phyloP scores from a whole-genome alignment of 2,888 invertebrate genomes.

The Antitype chi region DNA sequence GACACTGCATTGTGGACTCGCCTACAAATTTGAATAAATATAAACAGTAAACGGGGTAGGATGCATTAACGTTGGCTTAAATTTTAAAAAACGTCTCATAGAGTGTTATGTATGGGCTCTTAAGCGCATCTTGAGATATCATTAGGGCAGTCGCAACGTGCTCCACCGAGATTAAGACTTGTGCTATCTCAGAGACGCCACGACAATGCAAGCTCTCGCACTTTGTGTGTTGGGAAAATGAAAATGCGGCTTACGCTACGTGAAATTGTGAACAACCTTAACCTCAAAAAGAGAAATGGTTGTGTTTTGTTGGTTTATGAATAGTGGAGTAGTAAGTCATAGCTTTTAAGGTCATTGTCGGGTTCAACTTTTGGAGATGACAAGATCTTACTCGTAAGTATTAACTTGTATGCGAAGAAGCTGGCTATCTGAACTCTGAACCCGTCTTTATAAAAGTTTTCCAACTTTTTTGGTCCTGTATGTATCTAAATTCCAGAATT shows the following conservation, averaged over 20 bases:
- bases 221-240: slow-evolving; percentile 74
- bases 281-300: slow-evolving; percentile 36
- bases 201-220: slow-evolving; percentile 77
- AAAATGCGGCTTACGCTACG: slow-evolving; percentile 72
- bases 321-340: background rate
- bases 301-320: slow-evolving; percentile 23
- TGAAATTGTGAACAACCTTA: slow-evolving; percentile 65
- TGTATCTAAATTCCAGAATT: background rate
- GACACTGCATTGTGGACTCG: slow-evolving; percentile 81
- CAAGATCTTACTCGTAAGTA: background rate
- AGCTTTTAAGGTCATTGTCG: background rate
- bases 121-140: slow-evolving; percentile 89
- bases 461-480: background rate
- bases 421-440: background rate
- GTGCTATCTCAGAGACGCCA: slow-evolving; percentile 79
- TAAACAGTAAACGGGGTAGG: slow-evolving; percentile 87
- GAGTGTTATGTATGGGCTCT: slow-evolving; percentile 89
- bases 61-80: slow-evolving; percentile 89
- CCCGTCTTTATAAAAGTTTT: background rate
- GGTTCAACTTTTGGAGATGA: background rate
- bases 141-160: slow-evolving; percentile 85
- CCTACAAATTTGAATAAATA: slow-evolving; percentile 90
- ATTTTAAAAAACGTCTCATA: slow-evolving; percentile 90
- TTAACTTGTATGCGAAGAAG: background rate
- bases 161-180: slow-evolving; percentile 87